Conservation (phyloP, 2,888 invertebrate species). For the Plemyria rubiginata region DNA sequence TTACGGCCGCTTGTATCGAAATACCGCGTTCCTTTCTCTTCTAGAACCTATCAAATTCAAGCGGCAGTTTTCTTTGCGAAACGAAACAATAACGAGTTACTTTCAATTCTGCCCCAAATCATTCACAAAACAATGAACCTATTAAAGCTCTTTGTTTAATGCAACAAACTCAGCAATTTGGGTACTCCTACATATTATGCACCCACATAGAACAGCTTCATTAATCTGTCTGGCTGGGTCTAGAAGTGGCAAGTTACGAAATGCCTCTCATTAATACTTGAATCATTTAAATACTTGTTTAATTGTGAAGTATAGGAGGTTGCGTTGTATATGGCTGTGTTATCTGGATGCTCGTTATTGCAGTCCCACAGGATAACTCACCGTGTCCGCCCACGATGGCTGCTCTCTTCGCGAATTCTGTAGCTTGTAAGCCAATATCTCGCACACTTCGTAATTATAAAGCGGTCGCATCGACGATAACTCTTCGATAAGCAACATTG, state of each 20-base stretch:
- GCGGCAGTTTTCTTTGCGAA: slow-evolving; percentile 3
- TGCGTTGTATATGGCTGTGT: slow-evolving; percentile 39
- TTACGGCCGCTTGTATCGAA: slow-evolving; percentile 8
- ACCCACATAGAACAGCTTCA: slow-evolving; percentile 49
- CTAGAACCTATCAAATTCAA: background rate
- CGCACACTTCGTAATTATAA: slow-evolving; percentile 28
- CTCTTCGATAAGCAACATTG: slow-evolving; percentile 24
- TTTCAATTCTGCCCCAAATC: slow-evolving; percentile 28
- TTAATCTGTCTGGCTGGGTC: slow-evolving; percentile 55
- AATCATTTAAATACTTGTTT: slow-evolving; percentile 45
- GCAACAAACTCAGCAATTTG: slow-evolving; percentile 41
- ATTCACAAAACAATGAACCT: slow-evolving; percentile 30
- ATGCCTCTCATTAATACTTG: slow-evolving; percentile 53
- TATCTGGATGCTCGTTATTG: slow-evolving; percentile 54
- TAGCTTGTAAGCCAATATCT: slow-evolving; percentile 22
- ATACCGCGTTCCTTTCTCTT: slow-evolving; percentile 3
- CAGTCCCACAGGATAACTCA: slow-evolving; percentile 58
- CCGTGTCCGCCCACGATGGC: slow-evolving; percentile 63
- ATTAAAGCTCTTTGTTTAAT: slow-evolving; percentile 52
- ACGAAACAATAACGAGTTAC: slow-evolving; percentile 23
- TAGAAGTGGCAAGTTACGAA: slow-evolving; percentile 53
- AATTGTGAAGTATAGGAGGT: slow-evolving; percentile 34
- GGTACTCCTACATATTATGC: slow-evolving; percentile 65
- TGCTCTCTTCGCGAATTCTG: slow-evolving; percentile 24
- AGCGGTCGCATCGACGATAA: slow-evolving; percentile 27